phyloP scores from a whole-genome alignment of 92 coral and sea anemone species.

The Epizoanthus rinbou region DNA sequence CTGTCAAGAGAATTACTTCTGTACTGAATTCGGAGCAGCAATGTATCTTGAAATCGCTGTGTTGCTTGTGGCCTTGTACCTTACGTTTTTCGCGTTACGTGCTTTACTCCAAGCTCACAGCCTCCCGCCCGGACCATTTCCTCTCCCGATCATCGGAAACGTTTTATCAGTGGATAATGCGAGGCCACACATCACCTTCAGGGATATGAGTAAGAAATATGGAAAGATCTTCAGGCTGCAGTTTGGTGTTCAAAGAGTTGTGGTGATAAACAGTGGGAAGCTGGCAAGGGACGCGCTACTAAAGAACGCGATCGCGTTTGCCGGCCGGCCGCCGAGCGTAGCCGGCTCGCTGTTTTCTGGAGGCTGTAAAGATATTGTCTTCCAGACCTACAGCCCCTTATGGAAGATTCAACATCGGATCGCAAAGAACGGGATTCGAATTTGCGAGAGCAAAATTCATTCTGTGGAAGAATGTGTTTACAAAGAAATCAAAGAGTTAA shows the following conservation, averaged over 20 bases:
- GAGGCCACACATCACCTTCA: slow-evolving; percentile 67
- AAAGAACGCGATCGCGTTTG: slow-evolving; percentile 64
- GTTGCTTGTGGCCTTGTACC: neutral
- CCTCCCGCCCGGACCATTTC: slow-evolving; percentile 92
- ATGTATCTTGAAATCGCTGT: slow-evolving; percentile 18
- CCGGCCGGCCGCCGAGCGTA: slow-evolving; percentile 75
- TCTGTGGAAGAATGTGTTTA: slow-evolving; percentile 58
- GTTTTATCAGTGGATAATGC: slow-evolving; percentile 58
- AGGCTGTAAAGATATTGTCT: slow-evolving; percentile 64
- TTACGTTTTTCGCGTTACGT: slow-evolving; percentile 22
- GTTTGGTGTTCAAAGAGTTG: slow-evolving; percentile 68
- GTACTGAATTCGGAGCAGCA: neutral
- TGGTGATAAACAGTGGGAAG: slow-evolving; percentile 73
- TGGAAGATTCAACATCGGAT: slow-evolving; percentile 73
- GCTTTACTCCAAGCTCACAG: slow-evolving; percentile 42
- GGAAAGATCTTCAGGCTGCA: slow-evolving; percentile 73
- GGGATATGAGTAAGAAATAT: slow-evolving; percentile 59
- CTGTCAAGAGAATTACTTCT: too few relatives aligned
- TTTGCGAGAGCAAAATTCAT: slow-evolving; percentile 41
- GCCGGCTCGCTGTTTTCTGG: slow-evolving; percentile 72
- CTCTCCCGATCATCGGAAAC: slow-evolving; percentile 85
- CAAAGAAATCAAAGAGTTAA: slow-evolving; percentile 64
- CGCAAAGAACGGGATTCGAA: slow-evolving; percentile 54
- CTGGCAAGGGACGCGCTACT: slow-evolving; percentile 84
- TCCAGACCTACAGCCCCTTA: slow-evolving; percentile 59